Evolutionary conservation across 2,888 invertebrate species (phyloP).

Genomic region (Meta bourneti): DNA sequence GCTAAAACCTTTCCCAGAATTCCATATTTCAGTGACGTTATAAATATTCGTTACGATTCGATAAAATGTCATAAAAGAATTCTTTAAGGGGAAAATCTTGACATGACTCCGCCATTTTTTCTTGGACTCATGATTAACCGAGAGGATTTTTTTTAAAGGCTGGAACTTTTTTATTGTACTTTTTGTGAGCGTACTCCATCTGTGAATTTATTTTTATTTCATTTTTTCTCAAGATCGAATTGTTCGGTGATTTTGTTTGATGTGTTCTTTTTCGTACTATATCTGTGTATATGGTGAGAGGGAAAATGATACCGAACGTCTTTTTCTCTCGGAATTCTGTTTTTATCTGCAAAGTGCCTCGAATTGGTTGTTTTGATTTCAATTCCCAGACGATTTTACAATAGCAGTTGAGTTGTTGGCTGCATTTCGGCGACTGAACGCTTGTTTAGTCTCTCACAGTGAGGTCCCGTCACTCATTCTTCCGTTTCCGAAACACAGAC

Average conservation of each 20-base stretch:
- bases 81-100: constrained; percentile 67
- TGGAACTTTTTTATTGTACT: not conserved
- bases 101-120: constrained; percentile 60
- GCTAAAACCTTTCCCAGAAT: constrained; percentile 46
- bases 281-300: not conserved
- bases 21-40: constrained; percentile 68
- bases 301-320: not conserved
- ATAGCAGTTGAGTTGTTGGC: not conserved
- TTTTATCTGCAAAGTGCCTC: constrained; percentile 46
- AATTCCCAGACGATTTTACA: constrained; percentile 29
- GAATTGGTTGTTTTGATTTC: constrained; percentile 42
- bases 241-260: constrained; percentile 56
- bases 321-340: not conserved
- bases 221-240: constrained; percentile 41
- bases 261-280: constrained; percentile 32
- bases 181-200: constrained; percentile 9
- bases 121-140: constrained; percentile 55
- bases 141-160: constrained; percentile 36
- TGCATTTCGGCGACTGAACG: not conserved
- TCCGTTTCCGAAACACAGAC: not conserved
- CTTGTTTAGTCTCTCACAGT: constrained; percentile 3
- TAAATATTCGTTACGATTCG: constrained; percentile 71
- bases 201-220: constrained; percentile 31
- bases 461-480: not conserved
- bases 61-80: constrained; percentile 70